A percentile compares a stretch with the other conserved stretches of the same genome.
Evolutionary conservation across 2,113 vertebrate species (phyloP).

Genomic region (Thomomys bottae): DNA sequence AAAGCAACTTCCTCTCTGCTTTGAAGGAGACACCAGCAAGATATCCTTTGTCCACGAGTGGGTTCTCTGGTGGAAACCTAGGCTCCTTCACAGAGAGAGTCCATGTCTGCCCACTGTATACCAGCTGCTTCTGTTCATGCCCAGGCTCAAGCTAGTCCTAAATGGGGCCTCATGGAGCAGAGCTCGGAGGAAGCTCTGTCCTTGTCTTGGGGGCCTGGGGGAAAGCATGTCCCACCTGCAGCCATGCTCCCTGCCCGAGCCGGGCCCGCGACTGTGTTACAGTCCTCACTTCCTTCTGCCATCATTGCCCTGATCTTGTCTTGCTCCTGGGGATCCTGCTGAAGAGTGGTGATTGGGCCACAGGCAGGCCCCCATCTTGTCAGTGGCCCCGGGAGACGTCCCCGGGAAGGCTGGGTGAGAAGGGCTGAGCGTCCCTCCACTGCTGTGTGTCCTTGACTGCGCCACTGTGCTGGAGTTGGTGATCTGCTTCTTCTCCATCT

Average conservation of each 20-base stretch:
- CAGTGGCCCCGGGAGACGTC: background rate
- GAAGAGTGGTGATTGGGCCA: background rate
- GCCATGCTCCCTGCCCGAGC: background rate
- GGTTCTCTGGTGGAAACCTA: background rate
- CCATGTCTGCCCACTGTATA: background rate
- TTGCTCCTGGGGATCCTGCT: background rate
- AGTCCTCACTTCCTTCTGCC: background rate
- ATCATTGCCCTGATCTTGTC: background rate
- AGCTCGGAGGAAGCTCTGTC: background rate
- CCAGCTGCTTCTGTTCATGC: background rate
- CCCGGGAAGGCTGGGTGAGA: background rate
- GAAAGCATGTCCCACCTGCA: background rate
- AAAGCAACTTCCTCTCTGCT: conserved; percentile 88
- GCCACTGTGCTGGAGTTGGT: conserved; percentile 94
- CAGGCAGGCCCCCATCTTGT: background rate
- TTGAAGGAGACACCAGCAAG: conserved; percentile 95
- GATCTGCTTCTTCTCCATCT: conserved; percentile 98
- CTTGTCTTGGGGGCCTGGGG: background rate
- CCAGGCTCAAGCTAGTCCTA: background rate
- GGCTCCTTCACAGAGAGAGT: background rate
- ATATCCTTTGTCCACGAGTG: conserved; percentile 91
- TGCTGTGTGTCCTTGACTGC: conserved; percentile 88
- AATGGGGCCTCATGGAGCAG: background rate
- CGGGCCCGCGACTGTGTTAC: background rate
- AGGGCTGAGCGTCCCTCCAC: background rate